Evolutionary conservation across 2,797 vertebrate species (phyloP).

Genomic region (Agapornis canus): DNA sequence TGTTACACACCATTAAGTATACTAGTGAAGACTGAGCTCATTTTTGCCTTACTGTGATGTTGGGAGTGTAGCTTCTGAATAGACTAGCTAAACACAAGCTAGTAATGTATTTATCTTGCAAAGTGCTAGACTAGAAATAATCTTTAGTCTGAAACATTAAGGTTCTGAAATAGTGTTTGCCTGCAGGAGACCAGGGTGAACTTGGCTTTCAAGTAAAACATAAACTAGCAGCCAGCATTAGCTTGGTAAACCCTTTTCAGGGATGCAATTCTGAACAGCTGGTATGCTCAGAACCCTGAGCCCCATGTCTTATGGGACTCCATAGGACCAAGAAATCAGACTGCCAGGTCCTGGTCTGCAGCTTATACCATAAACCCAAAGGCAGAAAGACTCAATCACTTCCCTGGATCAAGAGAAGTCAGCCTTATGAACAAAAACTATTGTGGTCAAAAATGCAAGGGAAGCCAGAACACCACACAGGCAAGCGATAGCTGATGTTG

Average conservation of each 20-base stretch:
- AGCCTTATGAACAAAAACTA: background rate
- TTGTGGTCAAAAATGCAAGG: background rate
- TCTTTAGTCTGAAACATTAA: background rate
- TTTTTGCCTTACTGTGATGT: background rate
- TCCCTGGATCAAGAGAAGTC: background rate
- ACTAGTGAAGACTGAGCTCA: background rate
- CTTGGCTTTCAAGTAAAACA: background rate
- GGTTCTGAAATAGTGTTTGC: background rate
- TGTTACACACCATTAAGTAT: background rate
- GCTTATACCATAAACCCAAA: background rate
- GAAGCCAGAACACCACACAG: background rate
- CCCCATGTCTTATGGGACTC: background rate
- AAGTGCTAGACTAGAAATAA: background rate
- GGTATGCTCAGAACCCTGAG: background rate
- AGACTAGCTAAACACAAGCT: background rate
- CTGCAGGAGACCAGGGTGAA: background rate
- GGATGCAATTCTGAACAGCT: background rate
- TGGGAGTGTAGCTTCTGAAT: background rate
- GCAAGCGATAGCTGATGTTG: background rate
- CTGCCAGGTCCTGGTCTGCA: background rate
- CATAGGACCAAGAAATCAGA: background rate
- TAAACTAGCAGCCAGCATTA: background rate
- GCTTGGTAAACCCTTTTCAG: background rate
- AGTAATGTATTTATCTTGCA: background rate
- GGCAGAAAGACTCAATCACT: background rate